Evolutionary conservation across 2,888 invertebrate species (phyloP).

Genomic region (Lapara coniferarum): DNA sequence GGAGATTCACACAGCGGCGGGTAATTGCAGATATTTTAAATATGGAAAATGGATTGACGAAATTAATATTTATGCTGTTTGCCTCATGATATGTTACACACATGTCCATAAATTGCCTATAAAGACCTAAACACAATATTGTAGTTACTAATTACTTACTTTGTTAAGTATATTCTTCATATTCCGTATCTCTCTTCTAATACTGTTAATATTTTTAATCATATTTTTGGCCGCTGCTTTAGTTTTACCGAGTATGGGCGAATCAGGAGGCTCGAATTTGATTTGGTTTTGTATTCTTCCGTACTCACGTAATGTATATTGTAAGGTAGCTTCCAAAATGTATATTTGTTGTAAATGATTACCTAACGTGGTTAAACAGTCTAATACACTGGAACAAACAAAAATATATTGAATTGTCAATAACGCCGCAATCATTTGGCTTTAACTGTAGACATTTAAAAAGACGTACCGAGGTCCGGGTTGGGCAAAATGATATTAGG

Average conservation of each 20-base stretch:
- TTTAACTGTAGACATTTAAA: no score
- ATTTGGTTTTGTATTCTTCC: slow-evolving; percentile 58
- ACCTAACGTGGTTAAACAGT: slow-evolving; percentile 80
- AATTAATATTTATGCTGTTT: no score
- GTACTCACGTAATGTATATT: slow-evolving; percentile 77
- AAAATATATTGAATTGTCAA: background rate
- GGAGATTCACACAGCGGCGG: no score
- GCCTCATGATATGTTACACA: no score
- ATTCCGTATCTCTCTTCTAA: slow-evolving; percentile 58
- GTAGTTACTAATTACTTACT: slow-evolving; percentile 45
- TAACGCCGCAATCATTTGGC: no score
- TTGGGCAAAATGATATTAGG: no score
- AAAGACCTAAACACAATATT: no score
- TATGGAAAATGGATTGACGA: no score
- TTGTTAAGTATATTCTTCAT: slow-evolving; percentile 60
- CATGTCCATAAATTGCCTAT: no score
- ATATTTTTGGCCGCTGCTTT: slow-evolving; percentile 55
- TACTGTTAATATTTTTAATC: slow-evolving; percentile 54
- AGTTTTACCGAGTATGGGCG: slow-evolving; percentile 51
- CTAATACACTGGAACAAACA: slow-evolving; percentile 74
- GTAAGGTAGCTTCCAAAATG: slow-evolving; percentile 82
- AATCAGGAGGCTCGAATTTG: slow-evolving; percentile 68
- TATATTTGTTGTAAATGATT: slow-evolving; percentile 83
- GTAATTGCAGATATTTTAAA: no score
- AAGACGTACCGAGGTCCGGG: no score